Evolutionary conservation across 2,113 vertebrate genomes (phyloP).

Genomic region (Prionailurus viverrinus): DNA sequence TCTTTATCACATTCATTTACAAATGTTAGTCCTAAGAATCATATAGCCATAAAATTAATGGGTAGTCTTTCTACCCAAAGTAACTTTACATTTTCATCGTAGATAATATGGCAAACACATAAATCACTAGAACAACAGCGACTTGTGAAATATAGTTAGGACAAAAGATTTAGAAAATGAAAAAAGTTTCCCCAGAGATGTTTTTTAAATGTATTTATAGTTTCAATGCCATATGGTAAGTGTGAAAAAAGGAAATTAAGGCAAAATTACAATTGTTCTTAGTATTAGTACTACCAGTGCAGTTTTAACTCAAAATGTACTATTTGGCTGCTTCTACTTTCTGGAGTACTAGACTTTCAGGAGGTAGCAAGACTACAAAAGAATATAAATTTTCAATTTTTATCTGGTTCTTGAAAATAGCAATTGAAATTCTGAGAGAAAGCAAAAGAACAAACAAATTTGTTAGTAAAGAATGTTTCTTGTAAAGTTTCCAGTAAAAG

Average conservation of each 20-base stretch:
- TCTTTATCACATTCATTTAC: background rate
- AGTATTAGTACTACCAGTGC: background rate
- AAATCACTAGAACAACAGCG: slow-evolving; percentile 73
- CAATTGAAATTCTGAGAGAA: background rate
- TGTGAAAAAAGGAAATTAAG: background rate
- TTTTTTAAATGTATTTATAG: background rate
- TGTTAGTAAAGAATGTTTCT: slow-evolving; percentile 19
- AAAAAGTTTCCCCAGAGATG: background rate
- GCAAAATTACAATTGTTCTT: slow-evolving; percentile 40
- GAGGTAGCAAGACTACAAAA: background rate
- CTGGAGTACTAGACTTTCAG: background rate
- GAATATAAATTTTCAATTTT: slow-evolving; percentile 31
- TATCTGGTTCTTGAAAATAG: slow-evolving; percentile 44
- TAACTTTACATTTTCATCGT: slow-evolving; percentile 70
- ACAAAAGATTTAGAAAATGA: background rate
- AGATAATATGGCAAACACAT: slow-evolving; percentile 74
- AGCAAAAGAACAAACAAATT: background rate
- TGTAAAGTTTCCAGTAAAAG: slow-evolving; percentile 1
- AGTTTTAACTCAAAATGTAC: slow-evolving; percentile 69
- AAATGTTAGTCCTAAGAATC: background rate
- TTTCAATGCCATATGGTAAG: slow-evolving; percentile 46
- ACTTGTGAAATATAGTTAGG: slow-evolving; percentile 64
- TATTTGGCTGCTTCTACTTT: slow-evolving; percentile 6
- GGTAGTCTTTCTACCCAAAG: slow-evolving; percentile 57
- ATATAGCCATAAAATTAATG: slow-evolving; percentile 68